Evolutionary conservation across 2,113 vertebrate genomes (phyloP), one percentile per base, ranked within the genome.

Genomic region (Pterocles burchelli): DNA sequence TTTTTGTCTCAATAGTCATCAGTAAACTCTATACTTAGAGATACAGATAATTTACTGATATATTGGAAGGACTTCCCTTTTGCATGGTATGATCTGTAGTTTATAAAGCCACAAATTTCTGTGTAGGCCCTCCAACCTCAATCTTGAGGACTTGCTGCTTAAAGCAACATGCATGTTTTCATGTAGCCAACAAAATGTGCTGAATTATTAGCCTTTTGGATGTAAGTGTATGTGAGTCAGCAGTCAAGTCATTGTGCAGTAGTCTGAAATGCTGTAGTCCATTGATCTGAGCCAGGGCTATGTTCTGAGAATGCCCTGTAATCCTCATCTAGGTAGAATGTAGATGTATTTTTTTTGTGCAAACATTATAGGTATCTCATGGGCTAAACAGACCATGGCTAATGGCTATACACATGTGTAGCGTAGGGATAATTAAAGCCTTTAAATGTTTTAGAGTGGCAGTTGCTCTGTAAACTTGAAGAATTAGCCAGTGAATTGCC

Each of bases 331-430:
- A 43, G 31, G 34, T 36, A 55, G 12, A 18, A 13, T 7, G 8
- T 28, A 43, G 34, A 14, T 49, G 21, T 10, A 4, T 48, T 74
- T 29, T 31, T 34, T 46, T n/a, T 67, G n/a, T 48, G 11, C 31
- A 34, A 16, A 54, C 2, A 2, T 21, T 29, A 20, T 3, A 17
- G 6, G 5, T 63, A 20, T 59, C 45, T 43, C 0, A 1, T 57
- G 41, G 41, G 25, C 36, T 41, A 36, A 63, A 31, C 1, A 70
- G 19, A 15, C 11, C 10, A 13, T 51, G 51, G 31, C 26, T 51
- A 66, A 54, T 22, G 45, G 9, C 51, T 73, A 2, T 29, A 19
- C 4, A 6, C 11, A 4, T 8, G 9, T 59, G 25, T 17, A 58
- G 26, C 16, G 11, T 34, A 26, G 72, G 55, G 49, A 36, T 62